Conservation (phyloP, 1,140 invertebrate genomes). For the Ptiloglossa arizonensis region DNA sequence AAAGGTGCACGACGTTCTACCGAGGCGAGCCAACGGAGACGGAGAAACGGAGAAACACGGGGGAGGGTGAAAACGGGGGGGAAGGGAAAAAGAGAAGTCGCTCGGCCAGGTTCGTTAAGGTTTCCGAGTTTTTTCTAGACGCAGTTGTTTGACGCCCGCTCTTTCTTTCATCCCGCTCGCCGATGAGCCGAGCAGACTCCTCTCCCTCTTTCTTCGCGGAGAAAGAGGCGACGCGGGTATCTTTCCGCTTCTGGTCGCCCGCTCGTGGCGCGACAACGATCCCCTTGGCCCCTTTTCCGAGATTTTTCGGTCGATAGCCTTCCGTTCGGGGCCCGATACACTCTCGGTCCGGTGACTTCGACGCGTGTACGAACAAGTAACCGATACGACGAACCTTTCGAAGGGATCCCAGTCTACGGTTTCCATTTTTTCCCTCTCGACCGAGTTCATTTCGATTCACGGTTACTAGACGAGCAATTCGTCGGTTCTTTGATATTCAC, state of each 20-base stretch:
- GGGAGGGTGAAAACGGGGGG: not conserved
- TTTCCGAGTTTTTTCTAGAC: constrained; percentile 63
- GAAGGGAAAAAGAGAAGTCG: constrained; percentile 45
- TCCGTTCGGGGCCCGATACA: too few relatives aligned
- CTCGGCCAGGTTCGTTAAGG: constrained; percentile 63
- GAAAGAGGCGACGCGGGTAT: constrained; percentile 2
- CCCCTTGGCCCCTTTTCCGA: not conserved
- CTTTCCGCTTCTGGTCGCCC: not conserved
- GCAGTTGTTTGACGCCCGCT: constrained; percentile 57
- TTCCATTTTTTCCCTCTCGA: too few relatives aligned
- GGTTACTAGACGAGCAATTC: too few relatives aligned
- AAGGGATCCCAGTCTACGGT: too few relatives aligned
- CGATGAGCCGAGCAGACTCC: constrained; percentile 38
- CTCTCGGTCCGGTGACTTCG: not conserved
- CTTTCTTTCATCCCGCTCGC: constrained; percentile 46
- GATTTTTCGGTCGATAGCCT: not conserved
- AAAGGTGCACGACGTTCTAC: constrained; percentile 11
- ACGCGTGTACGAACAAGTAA: not conserved
- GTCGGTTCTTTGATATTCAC: too few relatives aligned
- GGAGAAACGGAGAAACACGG: constrained; percentile 50
- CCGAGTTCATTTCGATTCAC: too few relatives aligned
- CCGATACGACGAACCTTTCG: too few relatives aligned
- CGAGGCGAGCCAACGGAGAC: not conserved
- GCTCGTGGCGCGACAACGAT: constrained; percentile 6
- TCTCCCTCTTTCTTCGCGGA: not conserved